phyloP scores from a whole-genome alignment of 2,113 vertebrate genomes.

The Phasianus colchicus region DNA sequence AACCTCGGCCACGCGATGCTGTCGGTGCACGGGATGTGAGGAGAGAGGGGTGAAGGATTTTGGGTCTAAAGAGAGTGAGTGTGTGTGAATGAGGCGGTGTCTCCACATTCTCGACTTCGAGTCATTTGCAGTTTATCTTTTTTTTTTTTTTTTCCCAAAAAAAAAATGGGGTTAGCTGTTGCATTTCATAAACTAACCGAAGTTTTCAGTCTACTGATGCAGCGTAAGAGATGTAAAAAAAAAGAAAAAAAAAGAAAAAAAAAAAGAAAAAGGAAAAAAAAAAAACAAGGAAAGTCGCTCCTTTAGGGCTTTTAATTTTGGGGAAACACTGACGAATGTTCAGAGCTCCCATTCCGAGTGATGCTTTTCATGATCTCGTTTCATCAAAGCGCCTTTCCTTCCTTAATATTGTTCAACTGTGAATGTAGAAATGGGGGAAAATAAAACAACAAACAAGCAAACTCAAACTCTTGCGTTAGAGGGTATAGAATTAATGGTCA shows the following conservation, averaged over 20 bases:
- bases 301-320: conserved; percentile 74
- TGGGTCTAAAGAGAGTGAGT: conserved; percentile 80
- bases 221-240: conserved; percentile 75
- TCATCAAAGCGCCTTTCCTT: conserved; percentile 81
- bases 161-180: conserved; percentile 76
- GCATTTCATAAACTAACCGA: conserved; percentile 81
- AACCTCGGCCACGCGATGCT: conserved; percentile 62
- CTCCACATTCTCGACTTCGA: conserved; percentile 85
- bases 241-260: conserved; percentile 32
- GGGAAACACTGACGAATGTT: conserved; percentile 81
- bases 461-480: conserved; percentile 53
- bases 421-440: conserved; percentile 76
- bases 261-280: not conserved
- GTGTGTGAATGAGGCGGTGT: conserved; percentile 87
- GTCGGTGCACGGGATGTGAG: conserved; percentile 13
- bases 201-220: conserved; percentile 79
- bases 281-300: conserved; percentile 69
- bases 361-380: conserved; percentile 63
- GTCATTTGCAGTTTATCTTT: conserved; percentile 82
- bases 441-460: not conserved
- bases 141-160: not conserved
- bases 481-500: conserved; percentile 65
- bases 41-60: conserved; percentile 68
- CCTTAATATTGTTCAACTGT: conserved; percentile 82
- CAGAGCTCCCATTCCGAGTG: conserved; percentile 73